Conservation (phyloP, 2,888 invertebrate species). For the Zygaena filipendulae region DNA sequence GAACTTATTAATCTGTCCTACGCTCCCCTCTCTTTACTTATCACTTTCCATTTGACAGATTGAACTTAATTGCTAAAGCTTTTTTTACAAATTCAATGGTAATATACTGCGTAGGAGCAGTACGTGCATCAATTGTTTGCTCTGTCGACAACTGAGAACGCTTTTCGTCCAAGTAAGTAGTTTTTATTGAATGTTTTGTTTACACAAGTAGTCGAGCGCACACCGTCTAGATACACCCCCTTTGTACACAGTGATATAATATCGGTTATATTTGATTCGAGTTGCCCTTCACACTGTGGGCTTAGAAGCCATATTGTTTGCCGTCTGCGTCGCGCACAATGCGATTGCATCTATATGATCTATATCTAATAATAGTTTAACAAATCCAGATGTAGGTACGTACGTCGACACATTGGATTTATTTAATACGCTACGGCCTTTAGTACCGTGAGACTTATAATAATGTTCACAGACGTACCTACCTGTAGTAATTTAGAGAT, state of each 20-base stretch:
- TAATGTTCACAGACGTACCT: no score
- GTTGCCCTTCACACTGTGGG: constrained; percentile 30
- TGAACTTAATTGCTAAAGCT: constrained; percentile 58
- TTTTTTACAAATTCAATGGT: constrained; percentile 64
- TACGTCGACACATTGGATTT: no score
- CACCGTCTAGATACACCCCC: constrained; percentile 27
- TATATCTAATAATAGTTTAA: no score
- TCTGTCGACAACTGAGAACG: constrained; percentile 31
- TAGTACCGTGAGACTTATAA: no score
- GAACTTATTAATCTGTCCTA: constrained; percentile 13
- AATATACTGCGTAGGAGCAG: constrained; percentile 40
- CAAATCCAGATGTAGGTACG: no score
- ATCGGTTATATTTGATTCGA: constrained; percentile 53
- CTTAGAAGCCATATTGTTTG: no score
- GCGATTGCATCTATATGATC: no score
- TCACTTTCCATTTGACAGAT: constrained; percentile 68
- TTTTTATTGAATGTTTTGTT: constrained; percentile 59
- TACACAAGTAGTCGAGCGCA: constrained; percentile 32
- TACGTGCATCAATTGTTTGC: constrained; percentile 41
- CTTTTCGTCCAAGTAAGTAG: constrained; percentile 50
- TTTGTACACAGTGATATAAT: constrained; percentile 48
- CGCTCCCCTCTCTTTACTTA: constrained; percentile 60
- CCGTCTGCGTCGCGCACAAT: no score
- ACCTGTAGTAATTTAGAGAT: no score
- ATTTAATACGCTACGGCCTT: no score